phyloP scores from a whole-genome alignment of 2,888 invertebrate genomes.

The Auanema freiburgensis region DNA sequence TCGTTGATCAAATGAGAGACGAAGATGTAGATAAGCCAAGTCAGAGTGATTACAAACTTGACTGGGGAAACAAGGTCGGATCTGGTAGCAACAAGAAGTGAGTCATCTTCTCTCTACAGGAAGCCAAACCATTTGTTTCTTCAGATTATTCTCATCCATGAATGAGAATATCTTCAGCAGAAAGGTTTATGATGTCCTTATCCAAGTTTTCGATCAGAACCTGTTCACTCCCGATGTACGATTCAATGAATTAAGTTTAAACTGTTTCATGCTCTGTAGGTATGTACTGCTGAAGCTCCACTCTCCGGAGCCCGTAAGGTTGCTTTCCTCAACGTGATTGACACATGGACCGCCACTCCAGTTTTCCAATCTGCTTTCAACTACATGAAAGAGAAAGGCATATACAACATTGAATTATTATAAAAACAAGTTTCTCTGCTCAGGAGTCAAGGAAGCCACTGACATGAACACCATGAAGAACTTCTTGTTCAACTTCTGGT shows the following conservation, averaged over 20 bases:
- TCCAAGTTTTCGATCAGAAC: slow-evolving; percentile 49
- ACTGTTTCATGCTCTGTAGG: slow-evolving; percentile 26
- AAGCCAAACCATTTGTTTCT: slow-evolving; percentile 11
- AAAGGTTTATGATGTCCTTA: slow-evolving; percentile 52
- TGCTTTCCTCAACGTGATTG: slow-evolving; percentile 43
- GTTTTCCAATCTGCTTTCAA: slow-evolving; percentile 53
- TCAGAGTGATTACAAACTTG: slow-evolving; percentile 40
- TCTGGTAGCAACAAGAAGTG: no score
- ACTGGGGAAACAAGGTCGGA: slow-evolving; percentile 52
- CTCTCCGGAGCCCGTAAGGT: slow-evolving; percentile 49
- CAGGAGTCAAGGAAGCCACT: slow-evolving; percentile 36
- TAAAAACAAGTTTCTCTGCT: no score
- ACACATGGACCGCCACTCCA: slow-evolving; percentile 49
- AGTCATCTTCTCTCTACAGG: no score
- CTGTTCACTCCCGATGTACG: slow-evolving; percentile 51
- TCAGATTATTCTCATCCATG: slow-evolving; percentile 49
- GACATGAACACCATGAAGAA: slow-evolving; percentile 43
- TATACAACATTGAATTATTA: background rate
- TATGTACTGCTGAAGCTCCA: slow-evolving; percentile 52
- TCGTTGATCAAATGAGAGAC: slow-evolving; percentile 52
- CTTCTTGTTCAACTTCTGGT: slow-evolving; percentile 56
- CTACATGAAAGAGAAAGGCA: slow-evolving; percentile 46
- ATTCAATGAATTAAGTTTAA: background rate
- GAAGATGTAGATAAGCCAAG: slow-evolving; percentile 54
- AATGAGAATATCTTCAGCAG: slow-evolving; percentile 54